phyloP scores from a whole-genome alignment of 2,113 vertebrate genomes.

The Myxocyprinus asiaticus region DNA sequence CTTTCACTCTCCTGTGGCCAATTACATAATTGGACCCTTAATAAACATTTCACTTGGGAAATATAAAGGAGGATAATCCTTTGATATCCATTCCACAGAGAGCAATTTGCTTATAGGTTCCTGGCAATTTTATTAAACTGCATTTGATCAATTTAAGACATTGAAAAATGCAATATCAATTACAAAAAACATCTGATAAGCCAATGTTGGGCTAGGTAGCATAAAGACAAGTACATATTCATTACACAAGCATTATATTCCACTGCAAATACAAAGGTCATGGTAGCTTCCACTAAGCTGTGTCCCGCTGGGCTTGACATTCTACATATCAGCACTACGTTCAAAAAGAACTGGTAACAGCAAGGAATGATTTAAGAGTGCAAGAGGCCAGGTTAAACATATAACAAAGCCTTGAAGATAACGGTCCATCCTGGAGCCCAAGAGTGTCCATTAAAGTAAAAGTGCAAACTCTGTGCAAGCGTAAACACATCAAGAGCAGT shows the following conservation, averaged over 20 bases:
- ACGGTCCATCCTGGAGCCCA: constrained; percentile 31
- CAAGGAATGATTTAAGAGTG: constrained; percentile 1
- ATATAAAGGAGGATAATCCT: background rate
- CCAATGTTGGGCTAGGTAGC: background rate
- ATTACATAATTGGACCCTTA: too few relatives aligned
- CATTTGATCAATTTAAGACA: background rate
- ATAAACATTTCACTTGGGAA: too few relatives aligned
- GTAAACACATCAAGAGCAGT: constrained; percentile 67
- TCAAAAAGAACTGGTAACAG: too few relatives aligned
- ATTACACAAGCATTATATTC: background rate
- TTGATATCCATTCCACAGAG: background rate
- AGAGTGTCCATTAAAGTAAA: constrained; percentile 51
- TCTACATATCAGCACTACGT: too few relatives aligned
- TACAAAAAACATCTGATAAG: background rate
- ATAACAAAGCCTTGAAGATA: background rate
- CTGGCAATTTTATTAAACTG: background rate
- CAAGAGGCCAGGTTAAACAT: background rate
- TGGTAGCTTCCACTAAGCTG: background rate
- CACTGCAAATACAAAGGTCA: background rate
- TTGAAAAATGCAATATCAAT: background rate
- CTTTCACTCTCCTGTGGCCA: background rate
- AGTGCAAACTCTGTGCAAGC: constrained; percentile 62
- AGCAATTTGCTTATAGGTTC: background rate
- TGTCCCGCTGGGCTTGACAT: background rate
- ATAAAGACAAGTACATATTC: background rate